phyloP scores from a whole-genome alignment of 2,888 invertebrate genomes.

The Meganola albula region DNA sequence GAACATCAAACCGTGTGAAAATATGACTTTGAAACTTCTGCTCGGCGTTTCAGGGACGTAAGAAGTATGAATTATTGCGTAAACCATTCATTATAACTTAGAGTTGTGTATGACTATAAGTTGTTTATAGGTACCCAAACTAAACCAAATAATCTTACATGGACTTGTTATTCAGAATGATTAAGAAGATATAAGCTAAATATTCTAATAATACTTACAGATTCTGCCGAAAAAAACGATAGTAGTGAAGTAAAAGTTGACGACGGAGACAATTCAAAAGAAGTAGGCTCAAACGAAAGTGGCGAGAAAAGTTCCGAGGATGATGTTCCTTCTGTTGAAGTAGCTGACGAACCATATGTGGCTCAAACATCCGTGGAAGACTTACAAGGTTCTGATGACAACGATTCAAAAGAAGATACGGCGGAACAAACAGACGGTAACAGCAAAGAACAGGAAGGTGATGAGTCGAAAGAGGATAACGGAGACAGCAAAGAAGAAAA shows the following conservation, averaged over 20 bases:
- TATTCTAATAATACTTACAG: too few species aligned
- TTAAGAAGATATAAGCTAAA: too few species aligned
- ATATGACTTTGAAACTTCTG: conserved; percentile 19
- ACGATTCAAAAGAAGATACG: conserved; percentile 55
- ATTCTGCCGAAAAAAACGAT: conserved; percentile 70
- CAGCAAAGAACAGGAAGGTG: conserved; percentile 45
- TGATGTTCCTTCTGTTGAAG: conserved; percentile 59
- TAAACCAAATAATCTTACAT: too few species aligned
- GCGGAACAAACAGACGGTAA: conserved; percentile 41
- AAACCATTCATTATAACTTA: conserved; percentile 5
- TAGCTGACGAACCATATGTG: conserved; percentile 70
- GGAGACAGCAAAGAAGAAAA: conserved; percentile 50
- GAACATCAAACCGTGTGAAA: conserved; percentile 27
- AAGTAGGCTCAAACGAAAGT: conserved; percentile 60
- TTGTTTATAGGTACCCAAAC: too few species aligned
- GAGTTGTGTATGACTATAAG: too few species aligned
- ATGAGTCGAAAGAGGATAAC: conserved; percentile 13
- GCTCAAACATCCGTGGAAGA: conserved; percentile 69
- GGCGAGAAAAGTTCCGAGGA: conserved; percentile 52
- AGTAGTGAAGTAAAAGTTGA: conserved; percentile 71
- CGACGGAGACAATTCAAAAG: conserved; percentile 54
- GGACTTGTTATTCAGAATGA: too few species aligned
- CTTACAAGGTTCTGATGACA: conserved; percentile 47
- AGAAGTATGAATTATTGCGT: conserved; percentile 15
- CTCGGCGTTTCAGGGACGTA: conserved; percentile 13